These are phyloP conservation scores for Alauda arvensis DNA, from an alignment of 2,797 vertebrate genomes.

Conservation along the genomic window DNA sequence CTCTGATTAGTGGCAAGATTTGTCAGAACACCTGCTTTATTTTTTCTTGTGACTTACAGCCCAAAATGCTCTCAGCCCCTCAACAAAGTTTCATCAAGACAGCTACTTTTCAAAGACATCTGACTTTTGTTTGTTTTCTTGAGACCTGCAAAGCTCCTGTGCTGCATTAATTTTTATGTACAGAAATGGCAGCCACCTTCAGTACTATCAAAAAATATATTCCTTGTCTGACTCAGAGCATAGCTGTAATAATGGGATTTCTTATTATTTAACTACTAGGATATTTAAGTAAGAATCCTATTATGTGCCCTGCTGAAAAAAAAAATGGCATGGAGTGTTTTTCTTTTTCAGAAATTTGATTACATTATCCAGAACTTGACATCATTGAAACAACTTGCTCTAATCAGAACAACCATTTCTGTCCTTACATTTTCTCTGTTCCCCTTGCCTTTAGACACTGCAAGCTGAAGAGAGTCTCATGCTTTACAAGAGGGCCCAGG, in stretches of 20 bases:
- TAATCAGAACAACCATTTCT: not conserved
- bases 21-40: not conserved
- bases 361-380: not conserved
- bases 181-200: not conserved
- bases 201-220: not conserved
- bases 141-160: not conserved
- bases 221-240: not conserved
- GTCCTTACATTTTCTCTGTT: not conserved
- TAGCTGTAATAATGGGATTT: not conserved
- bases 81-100: not conserved
- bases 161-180: not conserved
- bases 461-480: not conserved
- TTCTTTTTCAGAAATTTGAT: not conserved
- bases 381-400: not conserved
- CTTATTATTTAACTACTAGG: not conserved
- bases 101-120: not conserved
- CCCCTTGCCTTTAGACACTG: not conserved
- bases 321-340: not conserved
- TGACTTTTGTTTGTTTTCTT: not conserved
- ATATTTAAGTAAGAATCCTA: not conserved
- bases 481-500: not conserved
- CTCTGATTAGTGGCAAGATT: slow-evolving; percentile 9
- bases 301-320: not conserved
- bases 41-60: not conserved
- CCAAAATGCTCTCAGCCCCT: not conserved